A percentile compares a stretch with the other conserved stretches of the same genome.
phyloP scores from a whole-genome alignment of 2,113 vertebrate species.

The Mugil cephalus region DNA sequence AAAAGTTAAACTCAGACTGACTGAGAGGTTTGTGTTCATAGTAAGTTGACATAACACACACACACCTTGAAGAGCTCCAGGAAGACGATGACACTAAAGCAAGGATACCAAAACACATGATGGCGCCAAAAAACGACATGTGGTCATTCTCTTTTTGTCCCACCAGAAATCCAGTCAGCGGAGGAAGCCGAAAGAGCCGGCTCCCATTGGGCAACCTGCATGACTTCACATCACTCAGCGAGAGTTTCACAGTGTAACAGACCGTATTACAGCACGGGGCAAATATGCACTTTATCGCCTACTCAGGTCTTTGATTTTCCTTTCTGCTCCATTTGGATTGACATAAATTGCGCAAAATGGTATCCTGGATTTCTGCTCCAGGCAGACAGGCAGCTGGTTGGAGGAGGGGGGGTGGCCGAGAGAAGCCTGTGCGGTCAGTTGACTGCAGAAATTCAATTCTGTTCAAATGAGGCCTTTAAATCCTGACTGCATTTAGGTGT shows the following conservation, averaged over 20 bases:
- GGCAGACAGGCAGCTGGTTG: slow-evolving; percentile 56
- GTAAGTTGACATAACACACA: neutral
- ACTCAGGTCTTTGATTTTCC: slow-evolving; percentile 71
- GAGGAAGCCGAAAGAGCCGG: slow-evolving; percentile 22
- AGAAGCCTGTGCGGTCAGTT: slow-evolving; percentile 1
- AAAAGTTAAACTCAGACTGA: no score
- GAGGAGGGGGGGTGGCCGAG: slow-evolving; percentile 8
- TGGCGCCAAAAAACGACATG: slow-evolving; percentile 26
- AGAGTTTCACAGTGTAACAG: slow-evolving; percentile 61
- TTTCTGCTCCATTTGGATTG: slow-evolving; percentile 73
- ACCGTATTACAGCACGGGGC: slow-evolving; percentile 71
- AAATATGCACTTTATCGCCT: slow-evolving; percentile 81
- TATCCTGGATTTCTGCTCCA: slow-evolving; percentile 69
- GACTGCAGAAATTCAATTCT: slow-evolving; percentile 14
- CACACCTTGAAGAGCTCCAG: slow-evolving; percentile 4
- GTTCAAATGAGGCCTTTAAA: slow-evolving; percentile 31
- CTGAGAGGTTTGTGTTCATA: no score
- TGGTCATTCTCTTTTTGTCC: slow-evolving; percentile 36
- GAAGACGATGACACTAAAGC: slow-evolving; percentile 4
- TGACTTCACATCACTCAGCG: slow-evolving; percentile 62
- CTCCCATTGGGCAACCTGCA: slow-evolving; percentile 44
- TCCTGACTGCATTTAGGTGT: neutral
- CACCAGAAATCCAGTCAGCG: slow-evolving; percentile 26
- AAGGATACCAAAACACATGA: slow-evolving; percentile 38
- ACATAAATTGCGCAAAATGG: slow-evolving; percentile 72